phyloP scores from a whole-genome alignment of 2,888 invertebrate genomes.

The Steromphala cineraria region DNA sequence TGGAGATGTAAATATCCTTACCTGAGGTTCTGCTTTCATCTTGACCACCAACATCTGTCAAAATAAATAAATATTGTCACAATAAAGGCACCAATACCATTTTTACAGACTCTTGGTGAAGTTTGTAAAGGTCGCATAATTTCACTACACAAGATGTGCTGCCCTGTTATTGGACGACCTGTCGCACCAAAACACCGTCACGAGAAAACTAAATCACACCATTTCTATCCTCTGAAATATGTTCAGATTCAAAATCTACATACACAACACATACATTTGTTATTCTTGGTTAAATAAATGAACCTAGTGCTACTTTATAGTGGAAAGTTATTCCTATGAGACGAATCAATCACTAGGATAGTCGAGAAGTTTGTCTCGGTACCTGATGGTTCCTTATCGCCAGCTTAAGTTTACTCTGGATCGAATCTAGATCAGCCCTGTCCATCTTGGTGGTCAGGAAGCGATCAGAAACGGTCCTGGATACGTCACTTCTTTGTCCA shows the following conservation, averaged over 20 bases:
- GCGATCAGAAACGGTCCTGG: neutral
- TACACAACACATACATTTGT: too few relatives aligned
- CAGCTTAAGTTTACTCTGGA: slow-evolving; percentile 69
- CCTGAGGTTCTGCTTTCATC: slow-evolving; percentile 69
- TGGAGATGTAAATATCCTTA: slow-evolving; percentile 36
- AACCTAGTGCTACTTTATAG: neutral
- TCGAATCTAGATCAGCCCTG: slow-evolving; percentile 62
- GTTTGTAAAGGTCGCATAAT: slow-evolving; percentile 7
- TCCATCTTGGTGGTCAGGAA: slow-evolving; percentile 49
- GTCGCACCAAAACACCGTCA: slow-evolving; percentile 12
- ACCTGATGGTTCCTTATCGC: slow-evolving; percentile 74
- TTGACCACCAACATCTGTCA: slow-evolving; percentile 68
- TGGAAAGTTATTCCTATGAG: slow-evolving; percentile 32
- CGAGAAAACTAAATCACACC: too few relatives aligned
- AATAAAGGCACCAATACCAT: neutral
- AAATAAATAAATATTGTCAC: slow-evolving; percentile 21
- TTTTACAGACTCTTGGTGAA: neutral
- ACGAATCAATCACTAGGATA: neutral
- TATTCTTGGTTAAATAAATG: too few relatives aligned
- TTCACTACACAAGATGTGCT: slow-evolving; percentile 10
- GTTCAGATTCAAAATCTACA: too few relatives aligned
- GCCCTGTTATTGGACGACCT: slow-evolving; percentile 7
- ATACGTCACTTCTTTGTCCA: neutral
- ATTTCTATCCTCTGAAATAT: too few relatives aligned
- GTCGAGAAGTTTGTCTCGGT: slow-evolving; percentile 39